phyloP scores from a whole-genome alignment of 2,113 vertebrate species.

The Coregonus clupeaformis region DNA sequence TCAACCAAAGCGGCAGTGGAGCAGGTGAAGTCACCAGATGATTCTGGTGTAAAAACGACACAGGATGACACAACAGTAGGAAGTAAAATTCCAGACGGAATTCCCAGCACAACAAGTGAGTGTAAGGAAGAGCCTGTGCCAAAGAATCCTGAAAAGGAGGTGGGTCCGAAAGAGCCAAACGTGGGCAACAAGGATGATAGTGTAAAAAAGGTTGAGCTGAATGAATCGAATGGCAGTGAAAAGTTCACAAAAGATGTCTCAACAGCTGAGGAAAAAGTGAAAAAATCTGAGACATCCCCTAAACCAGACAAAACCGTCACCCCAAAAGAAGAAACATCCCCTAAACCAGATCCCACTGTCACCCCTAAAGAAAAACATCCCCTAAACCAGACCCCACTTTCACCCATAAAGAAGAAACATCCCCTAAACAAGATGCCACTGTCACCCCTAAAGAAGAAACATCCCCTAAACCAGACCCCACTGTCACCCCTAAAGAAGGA shows the following conservation, averaged over 20 bases:
- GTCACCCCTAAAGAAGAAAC: no score
- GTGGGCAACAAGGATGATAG: slow-evolving; percentile 16
- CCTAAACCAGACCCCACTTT: no score
- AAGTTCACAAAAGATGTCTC: slow-evolving; percentile 3
- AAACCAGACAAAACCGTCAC: rapidly evolving
- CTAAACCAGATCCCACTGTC: no score
- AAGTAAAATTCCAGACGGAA: background rate
- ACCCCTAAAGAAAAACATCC: background rate
- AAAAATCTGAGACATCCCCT: background rate
- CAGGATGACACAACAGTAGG: no score
- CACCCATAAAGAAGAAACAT: no score
- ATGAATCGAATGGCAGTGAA: background rate
- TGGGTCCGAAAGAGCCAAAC: background rate
- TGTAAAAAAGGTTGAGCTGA: background rate
- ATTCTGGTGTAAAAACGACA: no score
- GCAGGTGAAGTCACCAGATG: background rate
- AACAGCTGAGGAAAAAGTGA: background rate
- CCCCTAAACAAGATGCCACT: no score
- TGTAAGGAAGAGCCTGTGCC: no score
- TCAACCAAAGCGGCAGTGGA: background rate
- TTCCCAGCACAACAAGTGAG: background rate
- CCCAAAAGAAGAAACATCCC: no score
- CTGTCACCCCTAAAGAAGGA: no score
- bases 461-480: no score
- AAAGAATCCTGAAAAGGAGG: slow-evolving; percentile 5